Evolutionary conservation across 1,140 invertebrate genomes (phyloP), one percentile per base, ranked within the genome.

Genomic region (Coelopa frigida): DNA sequence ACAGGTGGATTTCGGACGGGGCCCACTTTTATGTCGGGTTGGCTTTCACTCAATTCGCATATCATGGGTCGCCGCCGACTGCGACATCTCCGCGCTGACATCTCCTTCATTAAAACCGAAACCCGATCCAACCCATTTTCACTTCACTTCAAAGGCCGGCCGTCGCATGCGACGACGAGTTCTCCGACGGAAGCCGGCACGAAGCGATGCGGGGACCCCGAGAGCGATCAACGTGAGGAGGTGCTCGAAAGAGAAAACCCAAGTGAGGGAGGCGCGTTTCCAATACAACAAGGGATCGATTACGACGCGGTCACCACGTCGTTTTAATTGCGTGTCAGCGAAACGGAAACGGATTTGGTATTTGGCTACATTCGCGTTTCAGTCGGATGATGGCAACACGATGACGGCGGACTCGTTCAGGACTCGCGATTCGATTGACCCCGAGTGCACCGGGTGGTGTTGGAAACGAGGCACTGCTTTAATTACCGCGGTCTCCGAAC

Each of bases 121-220:
- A 43, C 27, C 32, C 32, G 41, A 43, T 43, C 23, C 41, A 12
- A 43, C 41, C 41, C 41, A 43, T 43, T 43, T 43, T 43, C 17
- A 43, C 41, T 27, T 43, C 41, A 43, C n/a, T n/a, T n/a, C n/a
- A n/a, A n/a, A 43, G 32, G 27, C 12, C 27, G 21, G 14, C 23
- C 24, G 38, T 40, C 23, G n/a, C n/a, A 26, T 15, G 12, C 8
- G 29, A 40, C n/a, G n/a, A n/a, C n/a, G n/a, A n/a, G n/a, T n/a
- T n/a, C n/a, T n/a, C n/a, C n/a, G 21, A 24, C 29, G 23, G 24
- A 15, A 14, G 12, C 15, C 14, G 21, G 29, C n/a, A 40, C 38
- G 29, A 24, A 26, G 38, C 29, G 22, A 40, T 40, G 18, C 38
- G 29, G 29, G 24, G 14, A 40, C 12, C 18, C 14, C 5, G 21